A percentile compares a stretch with the other conserved stretches of the same genome.
phyloP scores from a whole-genome alignment of 2,888 invertebrate species.

The Eupeodes latifasciatus region DNA sequence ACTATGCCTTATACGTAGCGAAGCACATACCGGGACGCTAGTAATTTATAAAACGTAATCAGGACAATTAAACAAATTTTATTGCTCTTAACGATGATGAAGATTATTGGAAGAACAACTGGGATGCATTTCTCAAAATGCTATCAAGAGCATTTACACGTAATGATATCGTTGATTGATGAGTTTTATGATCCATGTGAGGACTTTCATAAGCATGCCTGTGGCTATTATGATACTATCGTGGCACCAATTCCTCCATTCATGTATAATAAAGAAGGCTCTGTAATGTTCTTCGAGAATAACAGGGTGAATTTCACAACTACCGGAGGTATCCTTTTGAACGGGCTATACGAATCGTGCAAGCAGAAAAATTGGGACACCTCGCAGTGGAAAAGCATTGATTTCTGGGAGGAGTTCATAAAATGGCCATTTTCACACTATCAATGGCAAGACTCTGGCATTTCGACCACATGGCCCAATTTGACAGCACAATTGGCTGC shows the following conservation, averaged over 20 bases:
- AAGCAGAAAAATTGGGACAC: constrained; percentile 64
- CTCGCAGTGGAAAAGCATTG: constrained; percentile 78
- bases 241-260: constrained; percentile 79
- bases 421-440: constrained; percentile 80
- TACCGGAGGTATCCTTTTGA: constrained; percentile 78
- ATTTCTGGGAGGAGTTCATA: constrained; percentile 77
- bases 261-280: constrained; percentile 81
- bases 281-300: constrained; percentile 80
- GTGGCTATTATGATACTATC: constrained; percentile 78
- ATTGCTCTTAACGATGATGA: background rate
- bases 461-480: constrained; percentile 79
- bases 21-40: too few relatives aligned
- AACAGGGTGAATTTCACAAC: constrained; percentile 79
- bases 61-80: constrained; percentile 10
- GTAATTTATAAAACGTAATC: constrained; percentile 40
- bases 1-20: too few relatives aligned
- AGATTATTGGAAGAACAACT: background rate
- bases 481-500: constrained; percentile 80
- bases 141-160: constrained; percentile 79
- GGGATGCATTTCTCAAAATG: constrained; percentile 77
- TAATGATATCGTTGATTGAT: constrained; percentile 78
- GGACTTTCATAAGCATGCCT: constrained; percentile 81
- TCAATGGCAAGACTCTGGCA: constrained; percentile 79
- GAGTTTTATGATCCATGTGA: constrained; percentile 79
- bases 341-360: constrained; percentile 80